These are phyloP conservation scores for Hapalemur alaotrensis DNA, from an alignment of 2,797 vertebrate species.

Conservation along the genomic window DNA sequence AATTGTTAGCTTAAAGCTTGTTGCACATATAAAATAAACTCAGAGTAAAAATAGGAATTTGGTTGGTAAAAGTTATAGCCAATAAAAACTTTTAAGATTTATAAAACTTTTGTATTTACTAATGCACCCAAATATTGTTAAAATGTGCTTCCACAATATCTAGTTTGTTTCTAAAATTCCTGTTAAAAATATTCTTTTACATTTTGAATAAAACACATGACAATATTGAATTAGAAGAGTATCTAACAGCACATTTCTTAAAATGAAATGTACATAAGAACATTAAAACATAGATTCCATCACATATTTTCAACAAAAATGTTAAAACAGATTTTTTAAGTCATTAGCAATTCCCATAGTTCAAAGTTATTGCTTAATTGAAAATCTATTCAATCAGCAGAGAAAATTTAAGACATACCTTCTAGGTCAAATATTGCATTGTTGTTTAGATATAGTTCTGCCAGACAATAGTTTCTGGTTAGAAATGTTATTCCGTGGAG, in stretches of 20 bases:
- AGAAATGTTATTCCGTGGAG: conserved; percentile 86
- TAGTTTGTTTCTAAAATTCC: neutral
- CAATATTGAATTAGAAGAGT: neutral
- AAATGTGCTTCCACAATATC: neutral
- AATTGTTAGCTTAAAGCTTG: neutral
- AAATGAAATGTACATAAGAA: neutral
- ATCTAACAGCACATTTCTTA: neutral
- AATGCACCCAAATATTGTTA: neutral
- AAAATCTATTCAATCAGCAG: conserved; percentile 18
- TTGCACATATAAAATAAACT: neutral
- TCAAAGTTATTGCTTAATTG: conserved; percentile 33
- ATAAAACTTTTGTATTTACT: neutral
- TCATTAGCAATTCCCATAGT: neutral
- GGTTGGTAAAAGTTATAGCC: neutral
- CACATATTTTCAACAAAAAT: neutral
- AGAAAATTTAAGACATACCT: conserved; percentile 82
- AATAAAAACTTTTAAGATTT: neutral
- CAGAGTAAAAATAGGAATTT: conserved; percentile 10
- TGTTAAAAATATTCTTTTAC: neutral
- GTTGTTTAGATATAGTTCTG: conserved; percentile 89
- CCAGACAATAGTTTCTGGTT: conserved; percentile 85
- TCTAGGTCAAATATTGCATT: conserved; percentile 87
- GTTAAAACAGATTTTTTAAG: neutral
- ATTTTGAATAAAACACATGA: neutral
- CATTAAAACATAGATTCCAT: neutral